Percentiles rank a stretch among this genome's conserved stretches.
Evolutionary conservation across 2,797 vertebrate species (phyloP).

Genomic region (Vespertilio murinus): DNA sequence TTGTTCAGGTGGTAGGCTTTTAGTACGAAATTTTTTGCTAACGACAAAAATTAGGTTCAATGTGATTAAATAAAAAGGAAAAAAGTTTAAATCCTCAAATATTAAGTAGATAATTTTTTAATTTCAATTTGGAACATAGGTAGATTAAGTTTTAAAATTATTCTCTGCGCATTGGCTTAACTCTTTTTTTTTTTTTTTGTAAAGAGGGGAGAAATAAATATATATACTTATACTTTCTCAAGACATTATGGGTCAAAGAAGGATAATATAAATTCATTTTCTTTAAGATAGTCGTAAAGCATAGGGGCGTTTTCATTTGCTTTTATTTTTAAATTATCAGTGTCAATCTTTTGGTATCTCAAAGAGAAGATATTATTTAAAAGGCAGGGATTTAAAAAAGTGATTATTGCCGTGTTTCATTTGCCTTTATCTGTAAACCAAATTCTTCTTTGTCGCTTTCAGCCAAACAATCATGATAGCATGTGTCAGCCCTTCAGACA

Average conservation of each 20-base stretch:
- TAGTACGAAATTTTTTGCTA: slow-evolving; percentile 7
- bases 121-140: neutral
- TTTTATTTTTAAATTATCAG: slow-evolving; percentile 34
- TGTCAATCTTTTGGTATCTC: neutral
- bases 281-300: neutral
- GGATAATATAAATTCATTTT: neutral
- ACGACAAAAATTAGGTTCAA: neutral
- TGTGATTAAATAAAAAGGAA: slow-evolving; percentile 17
- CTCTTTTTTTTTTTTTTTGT: neutral
- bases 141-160: slow-evolving; percentile 33
- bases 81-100: neutral
- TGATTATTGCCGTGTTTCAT: neutral
- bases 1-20: neutral
- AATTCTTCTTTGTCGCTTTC: slow-evolving; percentile 67
- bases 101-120: slow-evolving; percentile 15
- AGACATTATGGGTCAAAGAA: neutral
- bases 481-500: slow-evolving; percentile 96
- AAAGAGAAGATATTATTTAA: slow-evolving; percentile 11
- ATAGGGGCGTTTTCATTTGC: neutral
- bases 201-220: neutral
- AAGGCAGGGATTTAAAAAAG: slow-evolving; percentile 21
- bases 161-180: neutral
- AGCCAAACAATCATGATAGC: slow-evolving; percentile 99
- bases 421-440: slow-evolving; percentile 32
- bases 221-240: neutral